Conservation (phyloP, 2,113 vertebrate genomes). For the Malurus cyaneus region DNA sequence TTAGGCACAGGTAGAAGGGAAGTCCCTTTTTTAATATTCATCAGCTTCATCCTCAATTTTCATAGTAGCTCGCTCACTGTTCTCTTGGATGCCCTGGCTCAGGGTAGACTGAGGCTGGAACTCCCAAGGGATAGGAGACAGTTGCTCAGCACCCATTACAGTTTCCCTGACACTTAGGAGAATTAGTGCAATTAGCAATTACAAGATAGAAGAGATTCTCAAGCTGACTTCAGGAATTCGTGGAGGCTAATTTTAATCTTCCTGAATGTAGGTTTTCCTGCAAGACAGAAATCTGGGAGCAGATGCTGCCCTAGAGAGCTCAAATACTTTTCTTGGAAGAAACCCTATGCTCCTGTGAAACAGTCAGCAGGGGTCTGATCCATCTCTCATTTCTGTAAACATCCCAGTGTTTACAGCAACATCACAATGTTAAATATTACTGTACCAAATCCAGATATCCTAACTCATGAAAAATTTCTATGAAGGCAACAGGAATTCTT, state of each 20-base stretch:
- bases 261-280: neutral
- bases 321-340: slow-evolving; percentile 53
- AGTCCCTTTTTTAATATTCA: neutral
- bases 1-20: neutral
- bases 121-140: neutral
- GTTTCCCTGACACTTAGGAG: neutral
- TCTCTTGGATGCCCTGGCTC: neutral
- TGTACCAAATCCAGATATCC: slow-evolving; percentile 34
- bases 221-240: neutral
- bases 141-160: neutral
- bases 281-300: slow-evolving; percentile 6
- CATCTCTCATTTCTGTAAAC: slow-evolving; percentile 22
- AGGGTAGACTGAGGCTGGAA: neutral
- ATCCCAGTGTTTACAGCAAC: slow-evolving; percentile 38
- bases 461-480: neutral
- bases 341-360: slow-evolving; percentile 21
- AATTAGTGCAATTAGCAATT: slow-evolving; percentile 10
- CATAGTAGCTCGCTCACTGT: neutral
- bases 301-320: neutral
- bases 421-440: neutral
- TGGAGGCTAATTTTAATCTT: slow-evolving; percentile 3
- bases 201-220: neutral
- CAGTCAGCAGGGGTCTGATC: neutral
- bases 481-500: slow-evolving; percentile 9
- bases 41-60: neutral